phyloP scores from a whole-genome alignment of 1,140 invertebrate genomes.

The Nephila pilipes region DNA sequence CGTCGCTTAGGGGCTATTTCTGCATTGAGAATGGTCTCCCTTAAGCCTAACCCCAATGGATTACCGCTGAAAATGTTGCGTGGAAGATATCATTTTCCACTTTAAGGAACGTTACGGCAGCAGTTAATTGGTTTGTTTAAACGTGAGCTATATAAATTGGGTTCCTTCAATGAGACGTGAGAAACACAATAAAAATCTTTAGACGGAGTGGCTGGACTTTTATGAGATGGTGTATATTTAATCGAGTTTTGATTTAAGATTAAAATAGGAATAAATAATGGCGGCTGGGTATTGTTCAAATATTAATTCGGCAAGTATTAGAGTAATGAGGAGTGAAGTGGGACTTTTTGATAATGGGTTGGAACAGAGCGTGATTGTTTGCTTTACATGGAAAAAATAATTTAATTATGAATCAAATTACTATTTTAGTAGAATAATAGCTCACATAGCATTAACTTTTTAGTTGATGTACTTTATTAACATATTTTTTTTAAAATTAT shows the following conservation, averaged over 20 bases:
- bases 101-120: conserved; percentile 57
- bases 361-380: neutral
- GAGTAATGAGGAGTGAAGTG: neutral
- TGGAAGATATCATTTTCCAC: conserved; percentile 61
- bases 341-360: neutral
- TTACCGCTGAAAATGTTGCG: conserved; percentile 55
- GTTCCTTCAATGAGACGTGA: conserved; percentile 9
- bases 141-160: neutral
- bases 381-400: no score
- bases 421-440: no score
- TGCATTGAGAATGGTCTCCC: conserved; percentile 65
- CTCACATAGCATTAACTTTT: no score
- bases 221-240: neutral
- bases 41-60: conserved; percentile 65
- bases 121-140: conserved; percentile 55
- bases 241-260: neutral
- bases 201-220: conserved; percentile 12
- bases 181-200: neutral
- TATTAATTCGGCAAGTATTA: neutral
- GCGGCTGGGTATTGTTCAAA: neutral
- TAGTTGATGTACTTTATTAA: no score
- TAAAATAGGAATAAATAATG: neutral
- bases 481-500: no score
- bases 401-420: no score
- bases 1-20: conserved; percentile 65